These are phyloP conservation scores for Pluvialis apricaria DNA, from an alignment of 2,113 vertebrate species.

Conservation along the genomic window DNA sequence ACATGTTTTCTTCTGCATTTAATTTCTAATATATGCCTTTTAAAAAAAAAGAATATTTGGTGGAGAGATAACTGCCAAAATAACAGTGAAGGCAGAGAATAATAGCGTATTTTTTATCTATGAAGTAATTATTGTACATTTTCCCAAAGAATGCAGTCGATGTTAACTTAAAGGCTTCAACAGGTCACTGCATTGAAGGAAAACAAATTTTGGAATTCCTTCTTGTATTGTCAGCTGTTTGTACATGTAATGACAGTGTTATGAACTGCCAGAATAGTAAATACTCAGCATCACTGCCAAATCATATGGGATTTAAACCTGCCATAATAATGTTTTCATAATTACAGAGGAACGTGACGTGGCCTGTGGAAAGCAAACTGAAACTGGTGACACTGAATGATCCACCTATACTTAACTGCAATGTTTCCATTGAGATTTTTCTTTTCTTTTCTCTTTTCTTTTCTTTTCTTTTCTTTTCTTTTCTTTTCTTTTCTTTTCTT, in stretches of 20 bases:
- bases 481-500: neutral
- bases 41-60: neutral
- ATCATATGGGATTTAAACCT: neutral
- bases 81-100: neutral
- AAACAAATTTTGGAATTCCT: conserved; percentile 1
- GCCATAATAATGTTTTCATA: conserved; percentile 2
- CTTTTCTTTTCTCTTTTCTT: neutral
- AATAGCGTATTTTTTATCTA: neutral
- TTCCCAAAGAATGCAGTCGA: neutral
- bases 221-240: conserved; percentile 1
- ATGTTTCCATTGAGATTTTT: neutral
- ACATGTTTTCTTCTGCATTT: neutral
- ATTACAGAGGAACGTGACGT: neutral
- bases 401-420: neutral
- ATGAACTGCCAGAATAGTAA: conserved; percentile 7
- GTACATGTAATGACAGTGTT: neutral
- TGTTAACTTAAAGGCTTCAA: neutral
- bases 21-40: neutral
- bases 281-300: neutral
- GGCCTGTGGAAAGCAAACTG: neutral
- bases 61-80: neutral
- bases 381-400: neutral
- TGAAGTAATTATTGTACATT: neutral
- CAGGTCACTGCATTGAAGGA: neutral
- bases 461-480: neutral